Base-by-base conservation (phyloP, 2,888 invertebrate genomes). In the Melangyna quadrimaculata region DNA sequence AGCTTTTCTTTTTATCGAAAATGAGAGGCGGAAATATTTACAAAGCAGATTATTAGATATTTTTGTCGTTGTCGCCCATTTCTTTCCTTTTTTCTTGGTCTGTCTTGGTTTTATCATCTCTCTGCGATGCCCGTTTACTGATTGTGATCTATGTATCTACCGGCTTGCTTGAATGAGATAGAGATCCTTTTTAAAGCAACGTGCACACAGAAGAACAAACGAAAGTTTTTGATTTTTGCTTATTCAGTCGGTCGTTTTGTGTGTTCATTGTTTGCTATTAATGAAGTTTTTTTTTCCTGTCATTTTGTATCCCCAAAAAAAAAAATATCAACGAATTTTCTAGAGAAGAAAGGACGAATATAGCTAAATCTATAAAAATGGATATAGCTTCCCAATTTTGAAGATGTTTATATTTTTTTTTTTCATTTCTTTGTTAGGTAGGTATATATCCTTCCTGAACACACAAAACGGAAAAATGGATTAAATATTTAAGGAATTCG, bases 41-140 rank as follows among this genome's bases (percentile, higher is more conserved):
- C 86, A 73, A 78, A 81, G 81, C 77, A 81, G 86, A 86, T 86
- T 86, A 86, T 86, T 86, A 78, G 73, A 81, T 69, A 78, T 81
- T 86, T 81, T 86, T 72, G 79, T 84, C 73, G 73, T 51, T 22
- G 10, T 59, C 48, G 59, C 17, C 43, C 43, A 43, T 29, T 63
- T 53, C 9, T 53, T 53, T 8, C 4, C 6, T 6, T 59, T 35
- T 22, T 37, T 32, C 19, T 12, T 24, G 37, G 17, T 43, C 48
- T 75, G 67, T 61, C 40, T 67, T 73, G 22, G 24, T n/a, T 53
- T 17, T 27, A 55, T 40, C 27, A 17, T 17, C 27, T 63, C 19
- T 61, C n/a, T n/a, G n/a, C n/a, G 71, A 24, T 48, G 59, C 48
- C 43, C 35, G 74, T 48, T 40, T 55, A 29, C 74, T 79, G 86